Evolutionary conservation across 2,113 vertebrate species (phyloP).

Genomic region (Octodon degus): DNA sequence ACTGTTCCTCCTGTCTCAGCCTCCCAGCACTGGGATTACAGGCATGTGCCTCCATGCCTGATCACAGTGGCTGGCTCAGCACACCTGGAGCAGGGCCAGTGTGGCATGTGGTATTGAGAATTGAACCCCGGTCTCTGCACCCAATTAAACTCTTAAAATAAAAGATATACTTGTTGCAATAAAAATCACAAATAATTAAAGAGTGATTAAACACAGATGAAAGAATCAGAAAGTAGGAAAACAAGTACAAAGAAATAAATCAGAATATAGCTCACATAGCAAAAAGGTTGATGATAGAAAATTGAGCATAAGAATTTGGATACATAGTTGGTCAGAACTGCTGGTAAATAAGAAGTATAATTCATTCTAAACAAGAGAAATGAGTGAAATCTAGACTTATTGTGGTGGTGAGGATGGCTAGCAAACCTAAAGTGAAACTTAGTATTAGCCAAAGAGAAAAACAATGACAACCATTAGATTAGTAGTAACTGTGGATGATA

Average conservation of each 20-base stretch:
- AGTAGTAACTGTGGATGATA: background rate
- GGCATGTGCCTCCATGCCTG: too few relatives aligned
- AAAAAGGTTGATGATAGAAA: background rate
- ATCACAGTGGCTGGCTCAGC: too few relatives aligned
- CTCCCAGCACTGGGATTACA: too few relatives aligned
- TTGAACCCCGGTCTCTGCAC: too few relatives aligned
- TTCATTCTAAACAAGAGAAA: background rate
- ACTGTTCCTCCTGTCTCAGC: too few relatives aligned
- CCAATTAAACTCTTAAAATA: background rate
- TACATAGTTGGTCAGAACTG: background rate
- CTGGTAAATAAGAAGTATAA: background rate
- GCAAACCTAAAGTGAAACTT: background rate
- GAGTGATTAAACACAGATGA: background rate
- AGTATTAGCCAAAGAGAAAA: background rate
- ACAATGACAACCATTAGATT: background rate
- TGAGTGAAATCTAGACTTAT: background rate
- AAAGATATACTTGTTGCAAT: background rate
- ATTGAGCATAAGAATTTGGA: background rate
- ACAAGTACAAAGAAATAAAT: slow-evolving; percentile 28
- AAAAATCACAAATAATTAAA: slow-evolving; percentile 16
- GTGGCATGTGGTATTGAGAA: too few relatives aligned
- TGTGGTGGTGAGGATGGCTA: background rate
- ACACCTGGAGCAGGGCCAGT: too few relatives aligned
- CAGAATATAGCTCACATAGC: background rate
- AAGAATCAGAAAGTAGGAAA: background rate